Conservation (phyloP, 53 echinoderm and acorn worm species). For the Pentamera pediparva region DNA sequence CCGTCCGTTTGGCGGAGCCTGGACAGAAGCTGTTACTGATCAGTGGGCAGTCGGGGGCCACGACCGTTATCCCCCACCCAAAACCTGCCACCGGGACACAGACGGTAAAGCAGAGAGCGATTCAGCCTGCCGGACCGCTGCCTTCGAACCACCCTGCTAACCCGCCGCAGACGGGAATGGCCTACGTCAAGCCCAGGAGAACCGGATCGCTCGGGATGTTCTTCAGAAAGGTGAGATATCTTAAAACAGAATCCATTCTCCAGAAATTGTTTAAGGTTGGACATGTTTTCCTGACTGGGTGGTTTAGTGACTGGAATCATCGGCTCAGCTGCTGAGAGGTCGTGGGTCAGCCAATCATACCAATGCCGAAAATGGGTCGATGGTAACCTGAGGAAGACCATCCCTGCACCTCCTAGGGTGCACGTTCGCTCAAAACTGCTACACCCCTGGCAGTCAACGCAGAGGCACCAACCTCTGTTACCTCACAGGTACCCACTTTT, state of each 20-base stretch:
- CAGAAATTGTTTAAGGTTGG: not conserved
- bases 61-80: not conserved
- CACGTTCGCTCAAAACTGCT: no score
- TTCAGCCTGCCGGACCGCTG: not conserved
- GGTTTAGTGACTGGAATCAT: no score
- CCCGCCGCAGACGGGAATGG: not conserved
- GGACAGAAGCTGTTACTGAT: slow-evolving; percentile 21
- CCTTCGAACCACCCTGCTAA: not conserved
- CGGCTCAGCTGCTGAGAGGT: no score
- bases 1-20: slow-evolving; percentile 26
- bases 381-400: no score
- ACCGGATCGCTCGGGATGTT: slow-evolving; percentile 85
- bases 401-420: no score
- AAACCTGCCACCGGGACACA: slow-evolving; percentile 4
- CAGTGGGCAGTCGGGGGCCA: not conserved
- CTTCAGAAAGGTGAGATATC: slow-evolving; percentile 81
- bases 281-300: no score
- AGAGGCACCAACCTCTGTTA: no score
- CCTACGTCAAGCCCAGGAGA: slow-evolving; percentile 68
- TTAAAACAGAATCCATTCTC: not conserved
- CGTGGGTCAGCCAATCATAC: no score
- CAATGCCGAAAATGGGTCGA: no score
- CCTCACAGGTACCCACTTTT: no score
- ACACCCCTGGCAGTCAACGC: no score
- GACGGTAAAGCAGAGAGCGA: not conserved